Percentiles rank a stretch among this genome's conserved stretches.
Evolutionary conservation across 2,888 invertebrate genomes (phyloP).

Genomic region (Fissipunctia ypsillon): DNA sequence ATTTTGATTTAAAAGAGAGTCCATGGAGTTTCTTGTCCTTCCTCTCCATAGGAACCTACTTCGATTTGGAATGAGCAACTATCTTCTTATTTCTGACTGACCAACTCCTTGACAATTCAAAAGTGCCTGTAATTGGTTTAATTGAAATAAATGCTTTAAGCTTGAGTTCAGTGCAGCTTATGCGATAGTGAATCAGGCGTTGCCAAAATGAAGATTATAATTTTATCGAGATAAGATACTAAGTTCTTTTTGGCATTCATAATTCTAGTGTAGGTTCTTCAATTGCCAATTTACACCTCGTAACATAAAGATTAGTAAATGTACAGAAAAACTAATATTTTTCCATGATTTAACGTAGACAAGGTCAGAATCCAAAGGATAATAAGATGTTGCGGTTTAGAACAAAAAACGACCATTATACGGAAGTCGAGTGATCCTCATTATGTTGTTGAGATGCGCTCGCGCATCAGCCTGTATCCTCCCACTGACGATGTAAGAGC

Average conservation of each 20-base stretch:
- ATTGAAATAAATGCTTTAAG: too few species aligned
- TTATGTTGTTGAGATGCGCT: constrained; percentile 72
- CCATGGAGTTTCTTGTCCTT: too few species aligned
- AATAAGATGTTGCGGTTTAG: constrained; percentile 55
- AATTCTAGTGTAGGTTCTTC: constrained; percentile 22
- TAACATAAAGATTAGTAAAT: constrained; percentile 33
- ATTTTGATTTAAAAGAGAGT: too few species aligned
- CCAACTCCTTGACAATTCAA: too few species aligned
- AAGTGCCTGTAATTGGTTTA: too few species aligned
- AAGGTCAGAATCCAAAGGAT: constrained; percentile 53
- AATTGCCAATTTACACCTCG: constrained; percentile 19
- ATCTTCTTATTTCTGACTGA: too few species aligned
- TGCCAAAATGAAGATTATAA: background rate
- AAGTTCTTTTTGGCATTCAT: background rate
- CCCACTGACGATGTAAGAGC: constrained; percentile 41
- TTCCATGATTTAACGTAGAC: constrained; percentile 22
- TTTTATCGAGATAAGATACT: background rate
- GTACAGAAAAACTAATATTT: constrained; percentile 35
- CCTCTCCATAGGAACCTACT: too few species aligned
- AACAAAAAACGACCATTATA: constrained; percentile 67
- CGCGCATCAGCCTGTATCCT: constrained; percentile 42
- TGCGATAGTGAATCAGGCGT: too few species aligned
- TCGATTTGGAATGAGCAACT: too few species aligned
- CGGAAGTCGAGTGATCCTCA: constrained; percentile 69
- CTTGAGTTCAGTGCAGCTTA: background rate